Base-by-base conservation (phyloP, 2,113 vertebrate species). In the Cyphotilapia sp. region DNA sequence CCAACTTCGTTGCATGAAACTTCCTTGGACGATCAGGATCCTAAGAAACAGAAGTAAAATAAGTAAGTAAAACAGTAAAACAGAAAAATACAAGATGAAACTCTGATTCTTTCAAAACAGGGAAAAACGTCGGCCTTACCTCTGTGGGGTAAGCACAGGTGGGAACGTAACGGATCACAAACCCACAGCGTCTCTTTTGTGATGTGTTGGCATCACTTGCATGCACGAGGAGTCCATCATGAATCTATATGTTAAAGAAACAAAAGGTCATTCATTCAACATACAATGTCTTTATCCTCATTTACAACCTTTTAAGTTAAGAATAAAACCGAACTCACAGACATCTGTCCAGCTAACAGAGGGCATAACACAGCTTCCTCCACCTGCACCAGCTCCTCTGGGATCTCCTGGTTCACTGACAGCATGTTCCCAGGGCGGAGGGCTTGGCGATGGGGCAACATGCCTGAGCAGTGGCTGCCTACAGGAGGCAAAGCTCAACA, bases 361-460 rank as follows among this genome's bases (percentile, higher is more conserved):
- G 96, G 96, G 27, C 97, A 97, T 17, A 97, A 54, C 74, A 96
- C 29, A 22, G 95, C 90, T 4, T 95, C 86, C 8, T 95, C 93
- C 51, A 63, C 86, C 53, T 95, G 87, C 42, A 97, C 84, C 85
- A 97, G 90, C 71, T 97, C 94, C 63, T 93, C 95, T 85, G 96
- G 96, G 87, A 97, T 97, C 92, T 97, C 97, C 88, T 97, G 97
- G 78, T 97, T 97, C 84, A 96, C 94, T 31, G 94, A 92, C 88
- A 97, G 93, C 95, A 97, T 96, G 94, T 97, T 97, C 47, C 97
- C 96, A 5, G 85, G 24, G n/a, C 88, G 90, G 6, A 17, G 7
- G 13, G 96, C 93, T 49, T 83, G 87, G 3, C 31, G 92, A 91
- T 97, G 97, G 16, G 93, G 95, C 54, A 97, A 81, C 87, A 97